Conservation (phyloP, 2,113 vertebrate genomes). For the Ondatra zibethicus region DNA sequence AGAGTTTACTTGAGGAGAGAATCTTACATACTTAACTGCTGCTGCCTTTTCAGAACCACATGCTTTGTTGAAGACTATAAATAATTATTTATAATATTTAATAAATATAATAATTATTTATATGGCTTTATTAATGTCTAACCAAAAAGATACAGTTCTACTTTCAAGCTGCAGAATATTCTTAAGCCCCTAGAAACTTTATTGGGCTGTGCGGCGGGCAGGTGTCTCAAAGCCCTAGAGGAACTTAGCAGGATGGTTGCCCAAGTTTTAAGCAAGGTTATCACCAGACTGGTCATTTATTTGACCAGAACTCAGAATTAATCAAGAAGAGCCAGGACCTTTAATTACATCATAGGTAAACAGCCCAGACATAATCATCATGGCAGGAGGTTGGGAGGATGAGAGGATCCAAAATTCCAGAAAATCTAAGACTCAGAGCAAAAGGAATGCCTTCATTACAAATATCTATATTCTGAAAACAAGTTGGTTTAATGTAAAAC, state of each 20-base stretch:
- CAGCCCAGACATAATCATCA: not conserved
- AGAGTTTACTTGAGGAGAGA: not conserved
- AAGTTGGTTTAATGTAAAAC: not conserved
- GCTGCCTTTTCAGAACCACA: not conserved
- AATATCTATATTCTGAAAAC: not conserved
- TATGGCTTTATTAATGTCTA: not conserved
- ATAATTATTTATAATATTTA: not conserved
- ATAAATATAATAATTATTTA: not conserved
- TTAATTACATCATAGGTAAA: not conserved
- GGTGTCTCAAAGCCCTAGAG: not conserved
- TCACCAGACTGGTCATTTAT: not conserved
- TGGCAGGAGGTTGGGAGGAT: not conserved
- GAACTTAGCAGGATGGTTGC: not conserved
- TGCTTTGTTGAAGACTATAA: not conserved
- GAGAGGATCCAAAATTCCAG: not conserved
- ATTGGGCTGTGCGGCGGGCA: not conserved
- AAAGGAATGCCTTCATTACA: not conserved
- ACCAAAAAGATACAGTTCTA: not conserved
- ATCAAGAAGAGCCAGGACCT: constrained; percentile 22
- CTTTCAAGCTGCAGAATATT: constrained; percentile 29
- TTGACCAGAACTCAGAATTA: constrained; percentile 33
- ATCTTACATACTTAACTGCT: not conserved
- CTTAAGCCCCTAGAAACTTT: not conserved
- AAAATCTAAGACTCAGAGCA: not conserved
- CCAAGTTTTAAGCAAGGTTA: not conserved